These are phyloP conservation scores for Linurgus olivaceus DNA, from an alignment of 2,797 vertebrate genomes.

Conservation along the genomic window DNA sequence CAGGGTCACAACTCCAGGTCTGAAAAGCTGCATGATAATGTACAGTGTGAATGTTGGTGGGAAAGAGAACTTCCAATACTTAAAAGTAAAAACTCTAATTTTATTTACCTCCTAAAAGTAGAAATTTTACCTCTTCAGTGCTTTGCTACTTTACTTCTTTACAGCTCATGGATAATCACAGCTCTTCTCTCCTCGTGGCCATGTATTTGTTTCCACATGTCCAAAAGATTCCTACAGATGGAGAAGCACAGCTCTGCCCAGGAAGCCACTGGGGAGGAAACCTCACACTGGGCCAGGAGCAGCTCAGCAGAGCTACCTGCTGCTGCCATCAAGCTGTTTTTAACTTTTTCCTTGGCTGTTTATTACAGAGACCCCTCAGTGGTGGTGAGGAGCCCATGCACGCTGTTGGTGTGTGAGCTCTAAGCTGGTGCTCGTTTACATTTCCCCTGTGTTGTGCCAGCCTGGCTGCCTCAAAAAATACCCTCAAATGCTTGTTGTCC, in stretches of 20 bases:
- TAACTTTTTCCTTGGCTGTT: neutral
- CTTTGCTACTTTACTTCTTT: neutral
- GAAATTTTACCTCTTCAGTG: neutral
- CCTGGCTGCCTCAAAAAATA: neutral
- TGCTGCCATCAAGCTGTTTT: neutral
- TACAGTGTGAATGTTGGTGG: neutral
- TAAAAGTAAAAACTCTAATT: neutral
- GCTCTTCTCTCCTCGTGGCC: neutral
- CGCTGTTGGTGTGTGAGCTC: accelerated
- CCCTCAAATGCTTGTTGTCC: neutral
- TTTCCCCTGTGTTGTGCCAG: neutral
- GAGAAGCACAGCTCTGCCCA: accelerated
- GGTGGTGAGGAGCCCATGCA: accelerated
- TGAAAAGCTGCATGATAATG: neutral
- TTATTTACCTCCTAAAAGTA: neutral
- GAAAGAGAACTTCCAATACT: neutral
- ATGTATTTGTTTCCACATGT: accelerated
- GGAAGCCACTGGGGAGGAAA: neutral
- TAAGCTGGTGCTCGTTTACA: neutral
- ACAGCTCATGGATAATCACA: neutral
- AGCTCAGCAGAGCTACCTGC: neutral
- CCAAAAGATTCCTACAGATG: neutral
- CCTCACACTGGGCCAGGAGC: accelerated
- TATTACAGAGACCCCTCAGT: neutral
- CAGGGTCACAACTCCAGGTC: neutral